phyloP scores from a whole-genome alignment of 1,140 invertebrate species.

The Lordiphosa collinella region DNA sequence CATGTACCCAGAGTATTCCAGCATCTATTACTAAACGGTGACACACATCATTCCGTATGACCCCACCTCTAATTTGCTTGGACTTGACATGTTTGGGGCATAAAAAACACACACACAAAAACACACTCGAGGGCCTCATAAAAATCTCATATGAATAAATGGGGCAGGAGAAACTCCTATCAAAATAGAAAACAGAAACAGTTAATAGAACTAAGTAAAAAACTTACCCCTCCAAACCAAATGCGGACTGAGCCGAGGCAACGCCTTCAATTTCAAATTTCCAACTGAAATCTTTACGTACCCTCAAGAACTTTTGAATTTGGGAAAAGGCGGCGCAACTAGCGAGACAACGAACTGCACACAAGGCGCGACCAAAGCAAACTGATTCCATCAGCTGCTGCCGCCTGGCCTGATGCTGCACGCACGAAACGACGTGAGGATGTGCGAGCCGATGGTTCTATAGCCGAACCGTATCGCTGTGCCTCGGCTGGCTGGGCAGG shows the following conservation, averaged over 20 bases:
- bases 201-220: not conserved
- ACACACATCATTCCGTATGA: too few relatives aligned
- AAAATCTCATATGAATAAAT: slow-evolving; percentile 8
- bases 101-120: not conserved
- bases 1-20: not conserved
- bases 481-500: not conserved
- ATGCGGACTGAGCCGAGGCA: slow-evolving; percentile 1
- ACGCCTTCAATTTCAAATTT: slow-evolving; percentile 41
- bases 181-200: not conserved
- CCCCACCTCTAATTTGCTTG: not conserved
- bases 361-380: slow-evolving; percentile 45
- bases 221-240: not conserved
- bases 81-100: slow-evolving; percentile 2
- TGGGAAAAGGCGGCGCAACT: not conserved
- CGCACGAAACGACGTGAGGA: slow-evolving; percentile 6
- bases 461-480: not conserved
- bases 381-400: slow-evolving; percentile 22
- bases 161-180: not conserved
- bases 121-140: slow-evolving; percentile 25
- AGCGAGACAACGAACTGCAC: slow-evolving; percentile 26
- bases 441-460: slow-evolving; percentile 8
- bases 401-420: slow-evolving; percentile 15
- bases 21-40: not conserved
- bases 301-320: not conserved
- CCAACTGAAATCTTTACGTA: slow-evolving; percentile 20